Conservation (phyloP, 2,797 vertebrate genomes). For the Phrynocephalus forsythii region DNA sequence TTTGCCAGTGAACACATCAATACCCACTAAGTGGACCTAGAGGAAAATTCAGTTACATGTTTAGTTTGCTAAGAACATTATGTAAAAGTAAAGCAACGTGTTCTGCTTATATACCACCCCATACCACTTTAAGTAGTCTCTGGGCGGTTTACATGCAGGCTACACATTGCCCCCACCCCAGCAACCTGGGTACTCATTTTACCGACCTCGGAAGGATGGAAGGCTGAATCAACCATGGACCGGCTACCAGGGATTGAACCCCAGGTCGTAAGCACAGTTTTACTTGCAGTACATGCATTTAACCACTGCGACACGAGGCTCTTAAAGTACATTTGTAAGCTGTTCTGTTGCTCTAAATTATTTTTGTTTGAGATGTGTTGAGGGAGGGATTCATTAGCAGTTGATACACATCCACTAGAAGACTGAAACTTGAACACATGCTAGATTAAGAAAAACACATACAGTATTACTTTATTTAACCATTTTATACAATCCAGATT, state of each 20-base stretch:
- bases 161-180: too few species aligned
- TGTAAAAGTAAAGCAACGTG: not conserved
- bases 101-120: too few species aligned
- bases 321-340: not conserved
- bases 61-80: conserved; percentile 14
- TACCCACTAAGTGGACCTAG: conserved; percentile 97
- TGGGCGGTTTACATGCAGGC: too few species aligned
- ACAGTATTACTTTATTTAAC: not conserved
- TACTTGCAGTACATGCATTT: too few species aligned
- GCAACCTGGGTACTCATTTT: too few species aligned
- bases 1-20: conserved; percentile 98
- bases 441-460: not conserved
- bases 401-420: not conserved
- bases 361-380: not conserved
- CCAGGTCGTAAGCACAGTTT: too few species aligned
- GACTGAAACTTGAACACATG: not conserved
- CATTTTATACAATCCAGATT: not conserved
- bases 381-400: not conserved
- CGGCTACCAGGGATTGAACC: too few species aligned
- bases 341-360: not conserved
- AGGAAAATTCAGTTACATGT: conserved; percentile 4
- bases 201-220: too few species aligned
- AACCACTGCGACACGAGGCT: too few species aligned
- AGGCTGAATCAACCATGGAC: too few species aligned
- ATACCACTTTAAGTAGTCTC: too few species aligned